Conservation (phyloP, 2,888 invertebrate genomes). For the Hirtodrosophila trivittata region DNA sequence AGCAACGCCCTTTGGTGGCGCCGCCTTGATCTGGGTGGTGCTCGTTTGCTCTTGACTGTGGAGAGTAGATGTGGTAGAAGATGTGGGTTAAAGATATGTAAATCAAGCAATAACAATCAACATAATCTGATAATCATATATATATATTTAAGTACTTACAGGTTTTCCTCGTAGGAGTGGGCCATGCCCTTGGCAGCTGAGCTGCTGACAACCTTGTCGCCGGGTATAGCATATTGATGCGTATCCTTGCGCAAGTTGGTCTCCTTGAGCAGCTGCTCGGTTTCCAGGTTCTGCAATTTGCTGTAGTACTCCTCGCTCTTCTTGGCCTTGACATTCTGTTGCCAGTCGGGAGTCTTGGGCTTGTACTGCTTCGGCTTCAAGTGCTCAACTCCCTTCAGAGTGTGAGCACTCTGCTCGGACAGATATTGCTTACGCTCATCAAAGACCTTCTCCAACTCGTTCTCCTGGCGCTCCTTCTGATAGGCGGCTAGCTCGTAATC, state of each 20-base stretch:
- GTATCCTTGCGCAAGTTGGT: slow-evolving; percentile 89
- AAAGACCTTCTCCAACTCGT: slow-evolving; percentile 94
- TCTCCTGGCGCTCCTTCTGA: slow-evolving; percentile 91
- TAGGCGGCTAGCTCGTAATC: slow-evolving; percentile 93
- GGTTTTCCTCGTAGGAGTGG: slow-evolving; percentile 91
- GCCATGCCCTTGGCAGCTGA: slow-evolving; percentile 94
- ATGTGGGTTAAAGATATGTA: not conserved
- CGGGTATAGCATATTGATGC: slow-evolving; percentile 93
- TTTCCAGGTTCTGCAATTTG: slow-evolving; percentile 92
- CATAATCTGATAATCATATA: no score
- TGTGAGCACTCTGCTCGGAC: slow-evolving; percentile 88
- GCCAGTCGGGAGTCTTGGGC: slow-evolving; percentile 93
- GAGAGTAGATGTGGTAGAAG: no score
- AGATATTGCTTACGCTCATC: slow-evolving; percentile 91
- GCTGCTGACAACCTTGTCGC: slow-evolving; percentile 91
- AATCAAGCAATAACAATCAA: not conserved
- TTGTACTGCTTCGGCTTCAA: slow-evolving; percentile 88
- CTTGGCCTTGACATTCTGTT: slow-evolving; percentile 91
- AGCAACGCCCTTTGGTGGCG: slow-evolving; percentile 84
- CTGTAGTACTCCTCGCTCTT: slow-evolving; percentile 93
- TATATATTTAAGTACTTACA: no score
- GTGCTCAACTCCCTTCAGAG: slow-evolving; percentile 85
- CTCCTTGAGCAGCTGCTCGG: slow-evolving; percentile 93
- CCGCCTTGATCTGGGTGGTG: slow-evolving; percentile 85
- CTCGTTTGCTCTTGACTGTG: slow-evolving; percentile 63